Base-by-base conservation (phyloP, 2,888 invertebrate genomes). In the Lepas anatifera region DNA sequence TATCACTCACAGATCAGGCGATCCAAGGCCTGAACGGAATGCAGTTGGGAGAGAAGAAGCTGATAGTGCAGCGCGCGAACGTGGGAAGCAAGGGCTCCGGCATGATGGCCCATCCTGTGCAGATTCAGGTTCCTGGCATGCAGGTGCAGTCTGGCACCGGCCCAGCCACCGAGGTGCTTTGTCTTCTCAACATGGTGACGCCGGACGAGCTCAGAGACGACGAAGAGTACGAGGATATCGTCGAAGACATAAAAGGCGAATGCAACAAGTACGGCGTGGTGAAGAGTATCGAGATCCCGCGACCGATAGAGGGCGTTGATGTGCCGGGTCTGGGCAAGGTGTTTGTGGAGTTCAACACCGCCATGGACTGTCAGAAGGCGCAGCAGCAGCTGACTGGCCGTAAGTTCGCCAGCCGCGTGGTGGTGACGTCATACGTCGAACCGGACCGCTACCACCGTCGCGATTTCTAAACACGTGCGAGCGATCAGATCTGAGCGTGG, bases 21-120 rank as follows among this genome's bases (percentile, higher is more conserved):
- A 98, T 98, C 79, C 95, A 95, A 75, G 98, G 98, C 73, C 84
- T 99, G 71, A 98, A 99, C 81, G 98, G 98, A 69, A 98, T 99
- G 98, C 96, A 96, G 81, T 83, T 99, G 75, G 98, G 98, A 64
- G 98, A 99, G 81, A 98, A 98, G 83, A 96, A 97, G 79, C 84
- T 99, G 67, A 96, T 98, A 75, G 98, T 99, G 1, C 98, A 99
- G 82, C 84, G 98, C 74, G 98, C 98, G n/a, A 96, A 95, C 81
- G 94, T 98, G 73, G 97, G 97, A 70, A 95, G 96, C 70, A 97
- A 96, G 85, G 93, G 93, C 80, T 87, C 91, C 1, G 89, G 90
- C 76, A 77, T 78, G 76, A 87, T 88, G 77, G 84, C 84, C 77
- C 88, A 90, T 52, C 93, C 94, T 43, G 94, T 95, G 69, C 93